Percentiles rank a stretch among this genome's conserved stretches.
These are phyloP conservation scores for Sebastes jordani DNA, from an alignment of 2,797 vertebrate species.

Conservation along the genomic window DNA sequence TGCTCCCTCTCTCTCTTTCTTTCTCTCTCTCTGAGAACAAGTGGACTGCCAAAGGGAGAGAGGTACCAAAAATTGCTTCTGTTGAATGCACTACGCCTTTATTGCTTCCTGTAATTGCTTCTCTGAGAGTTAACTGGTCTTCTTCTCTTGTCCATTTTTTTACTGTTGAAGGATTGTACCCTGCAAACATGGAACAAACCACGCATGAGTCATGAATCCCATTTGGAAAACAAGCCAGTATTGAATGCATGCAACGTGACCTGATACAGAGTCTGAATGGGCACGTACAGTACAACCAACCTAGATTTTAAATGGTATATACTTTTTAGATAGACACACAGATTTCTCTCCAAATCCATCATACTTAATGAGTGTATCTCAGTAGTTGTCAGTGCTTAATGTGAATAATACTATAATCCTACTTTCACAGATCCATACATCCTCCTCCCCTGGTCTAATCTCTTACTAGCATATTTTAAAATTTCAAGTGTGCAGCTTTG, in stretches of 20 bases:
- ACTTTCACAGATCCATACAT: constrained; percentile 16
- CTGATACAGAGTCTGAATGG: neutral
- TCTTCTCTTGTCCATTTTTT: constrained; percentile 64
- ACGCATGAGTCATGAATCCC: constrained; percentile 48
- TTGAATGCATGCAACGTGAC: constrained; percentile 3
- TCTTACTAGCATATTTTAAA: neutral
- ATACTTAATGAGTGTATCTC: neutral
- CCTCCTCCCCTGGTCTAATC: neutral
- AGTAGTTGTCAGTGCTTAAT: neutral
- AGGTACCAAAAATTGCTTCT: constrained; percentile 77
- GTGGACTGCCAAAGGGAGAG: constrained; percentile 75
- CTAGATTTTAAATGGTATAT: neutral
- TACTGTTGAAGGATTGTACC: constrained; percentile 57
- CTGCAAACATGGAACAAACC: constrained; percentile 48
- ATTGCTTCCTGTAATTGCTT: constrained; percentile 85
- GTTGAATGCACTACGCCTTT: constrained; percentile 79
- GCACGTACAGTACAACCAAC: neutral
- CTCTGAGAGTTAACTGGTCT: constrained; percentile 75
- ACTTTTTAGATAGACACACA: neutral
- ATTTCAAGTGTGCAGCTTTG: constrained; percentile 15
- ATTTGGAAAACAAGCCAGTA: constrained; percentile 45
- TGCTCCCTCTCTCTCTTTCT: constrained; percentile 25
- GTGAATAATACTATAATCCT: constrained; percentile 12
- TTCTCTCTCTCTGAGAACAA: constrained; percentile 54
- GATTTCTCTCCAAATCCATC: neutral